Evolutionary conservation across 23 tunicate species (phyloP).

Genomic region (Trididemnum nubilum): DNA sequence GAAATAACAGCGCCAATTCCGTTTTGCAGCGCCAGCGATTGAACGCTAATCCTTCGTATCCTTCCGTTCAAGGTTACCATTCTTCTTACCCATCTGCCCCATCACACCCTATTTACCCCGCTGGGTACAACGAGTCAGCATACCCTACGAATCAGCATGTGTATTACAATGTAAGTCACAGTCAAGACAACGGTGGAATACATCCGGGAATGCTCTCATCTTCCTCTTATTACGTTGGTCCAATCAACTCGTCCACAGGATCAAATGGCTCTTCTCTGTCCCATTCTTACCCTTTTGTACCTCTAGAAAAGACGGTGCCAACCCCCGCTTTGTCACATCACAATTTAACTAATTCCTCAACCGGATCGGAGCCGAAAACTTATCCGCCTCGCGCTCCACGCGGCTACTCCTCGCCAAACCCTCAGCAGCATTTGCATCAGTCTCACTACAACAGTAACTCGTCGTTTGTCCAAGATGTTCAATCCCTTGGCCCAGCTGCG

Average conservation of each 20-base stretch:
- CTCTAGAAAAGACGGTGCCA: background rate
- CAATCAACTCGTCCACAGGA: constrained; percentile 6
- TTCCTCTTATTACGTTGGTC: background rate
- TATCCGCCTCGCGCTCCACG: constrained; percentile 47
- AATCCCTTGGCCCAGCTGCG: background rate
- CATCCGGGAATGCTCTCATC: background rate
- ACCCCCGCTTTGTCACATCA: background rate
- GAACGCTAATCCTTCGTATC: constrained; percentile 2
- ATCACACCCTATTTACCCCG: constrained; percentile 1
- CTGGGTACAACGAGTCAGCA: constrained; percentile 10
- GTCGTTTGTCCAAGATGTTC: background rate
- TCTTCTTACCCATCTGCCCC: background rate
- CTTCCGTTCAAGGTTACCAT: background rate
- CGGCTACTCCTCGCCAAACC: constrained; percentile 8
- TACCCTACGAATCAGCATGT: background rate
- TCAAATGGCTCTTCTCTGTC: constrained; percentile 35
- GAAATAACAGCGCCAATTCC: constrained; percentile 10
- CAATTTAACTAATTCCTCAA: background rate
- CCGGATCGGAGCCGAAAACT: constrained; percentile 49
- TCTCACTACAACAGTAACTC: background rate
- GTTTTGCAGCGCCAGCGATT: constrained; percentile 14
- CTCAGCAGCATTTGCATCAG: constrained; percentile 2
- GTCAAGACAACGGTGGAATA: background rate
- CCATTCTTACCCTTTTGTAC: constrained; percentile 38
- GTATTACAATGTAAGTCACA: background rate